A percentile compares a stretch with the other conserved stretches of the same genome.
Evolutionary conservation across 1,140 invertebrate genomes (phyloP).

Genomic region (honey bee (Apis mellifera)): DNA sequence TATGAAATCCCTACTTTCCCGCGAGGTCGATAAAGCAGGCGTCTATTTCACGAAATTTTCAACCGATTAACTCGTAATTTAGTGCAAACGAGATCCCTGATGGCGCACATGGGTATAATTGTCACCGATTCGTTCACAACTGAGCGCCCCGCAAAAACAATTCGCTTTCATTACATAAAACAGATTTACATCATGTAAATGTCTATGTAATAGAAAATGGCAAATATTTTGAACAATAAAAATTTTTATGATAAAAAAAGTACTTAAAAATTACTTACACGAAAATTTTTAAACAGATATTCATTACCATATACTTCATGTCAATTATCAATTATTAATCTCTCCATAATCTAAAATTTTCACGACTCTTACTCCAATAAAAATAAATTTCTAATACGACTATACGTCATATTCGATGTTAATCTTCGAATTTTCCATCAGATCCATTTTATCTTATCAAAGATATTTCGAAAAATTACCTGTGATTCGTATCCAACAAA

Average conservation of each 20-base stretch:
- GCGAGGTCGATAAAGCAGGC: slow-evolving; percentile 45
- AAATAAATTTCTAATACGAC: too few relatives aligned
- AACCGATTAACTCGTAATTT: slow-evolving; percentile 46
- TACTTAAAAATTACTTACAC: not conserved
- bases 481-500: too few relatives aligned
- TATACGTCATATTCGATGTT: not conserved
- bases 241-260: not conserved
- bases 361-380: too few relatives aligned
- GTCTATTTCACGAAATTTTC: slow-evolving; percentile 19
- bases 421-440: not conserved
- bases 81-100: slow-evolving; percentile 29
- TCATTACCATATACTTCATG: not conserved
- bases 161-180: not conserved
- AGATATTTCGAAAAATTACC: not conserved
- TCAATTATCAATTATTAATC: not conserved
- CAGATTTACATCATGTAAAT: not conserved
- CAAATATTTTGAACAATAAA: not conserved
- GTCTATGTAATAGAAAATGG: not conserved
- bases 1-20: not conserved
- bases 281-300: not conserved
- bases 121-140: slow-evolving; percentile 29
- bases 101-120: slow-evolving; percentile 50
- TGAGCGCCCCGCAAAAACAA: slow-evolving; percentile 23
- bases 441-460: not conserved
- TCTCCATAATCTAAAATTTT: not conserved